phyloP scores from a whole-genome alignment of 2,113 vertebrate genomes.

The Phalacrocorax aristotelis region DNA sequence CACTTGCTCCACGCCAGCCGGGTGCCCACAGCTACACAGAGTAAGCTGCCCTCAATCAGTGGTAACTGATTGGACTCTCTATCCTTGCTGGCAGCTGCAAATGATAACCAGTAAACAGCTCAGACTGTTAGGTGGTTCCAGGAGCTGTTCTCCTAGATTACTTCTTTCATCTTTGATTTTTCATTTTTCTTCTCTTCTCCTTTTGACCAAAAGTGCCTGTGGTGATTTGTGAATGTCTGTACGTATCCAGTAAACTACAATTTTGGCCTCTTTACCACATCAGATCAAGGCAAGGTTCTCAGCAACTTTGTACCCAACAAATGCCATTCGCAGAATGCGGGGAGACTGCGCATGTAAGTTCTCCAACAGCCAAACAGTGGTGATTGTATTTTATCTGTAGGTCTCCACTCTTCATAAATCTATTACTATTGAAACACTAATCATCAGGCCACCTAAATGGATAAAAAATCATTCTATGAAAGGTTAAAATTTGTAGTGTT shows the following conservation, averaged over 20 bases:
- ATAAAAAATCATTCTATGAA: not conserved
- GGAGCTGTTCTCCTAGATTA: not conserved
- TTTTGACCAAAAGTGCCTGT: not conserved
- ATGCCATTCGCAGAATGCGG: not conserved
- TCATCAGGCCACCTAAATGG: not conserved
- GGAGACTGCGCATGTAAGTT: fast-evolving
- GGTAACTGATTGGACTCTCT: not conserved
- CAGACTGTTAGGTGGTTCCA: not conserved
- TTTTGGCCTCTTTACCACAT: not conserved
- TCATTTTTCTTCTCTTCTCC: not conserved
- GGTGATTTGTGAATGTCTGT: not conserved
- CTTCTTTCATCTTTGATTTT: not conserved
- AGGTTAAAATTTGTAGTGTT: not conserved
- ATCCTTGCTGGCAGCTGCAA: not conserved
- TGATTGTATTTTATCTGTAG: not conserved
- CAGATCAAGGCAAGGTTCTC: not conserved
- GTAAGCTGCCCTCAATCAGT: fast-evolving
- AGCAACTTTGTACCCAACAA: not conserved
- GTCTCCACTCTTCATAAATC: not conserved
- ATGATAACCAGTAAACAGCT: not conserved
- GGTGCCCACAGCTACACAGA: not conserved
- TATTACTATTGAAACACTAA: not conserved
- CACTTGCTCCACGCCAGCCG: not conserved
- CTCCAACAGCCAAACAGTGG: not conserved
- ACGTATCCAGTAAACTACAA: not conserved